Evolutionary conservation across 2,888 invertebrate species (phyloP).

Genomic region (Cephonodes hylas): DNA sequence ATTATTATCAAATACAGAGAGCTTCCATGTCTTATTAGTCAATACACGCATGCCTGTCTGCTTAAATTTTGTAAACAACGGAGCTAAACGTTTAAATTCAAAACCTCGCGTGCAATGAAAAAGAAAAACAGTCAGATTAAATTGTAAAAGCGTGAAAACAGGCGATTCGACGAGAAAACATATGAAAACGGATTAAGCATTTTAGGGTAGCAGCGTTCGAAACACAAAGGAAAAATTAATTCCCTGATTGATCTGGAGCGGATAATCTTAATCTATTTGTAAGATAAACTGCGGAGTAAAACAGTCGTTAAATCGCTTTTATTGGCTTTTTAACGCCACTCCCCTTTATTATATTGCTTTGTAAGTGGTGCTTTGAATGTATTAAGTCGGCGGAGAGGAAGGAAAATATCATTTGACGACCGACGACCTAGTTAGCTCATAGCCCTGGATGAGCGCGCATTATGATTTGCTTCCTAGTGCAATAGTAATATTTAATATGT

Average conservation of each 20-base stretch:
- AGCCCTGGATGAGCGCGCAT: not conserved
- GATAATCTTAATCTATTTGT: constrained; percentile 6
- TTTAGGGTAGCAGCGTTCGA: not conserved
- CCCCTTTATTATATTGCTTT: constrained; percentile 5
- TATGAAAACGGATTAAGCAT: not conserved
- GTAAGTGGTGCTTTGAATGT: constrained; percentile 7
- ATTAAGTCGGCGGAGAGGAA: not conserved
- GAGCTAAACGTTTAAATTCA: no score
- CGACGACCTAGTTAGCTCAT: not conserved
- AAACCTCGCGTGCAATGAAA: no score
- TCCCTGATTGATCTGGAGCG: not conserved
- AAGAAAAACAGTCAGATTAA: no score
- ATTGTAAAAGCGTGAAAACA: no score
- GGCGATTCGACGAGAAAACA: no score
- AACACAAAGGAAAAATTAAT: not conserved
- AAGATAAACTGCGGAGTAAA: constrained; percentile 6
- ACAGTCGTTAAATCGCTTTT: constrained; percentile 8
- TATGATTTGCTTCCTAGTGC: not conserved
- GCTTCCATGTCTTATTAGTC: no score
- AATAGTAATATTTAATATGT: no score
- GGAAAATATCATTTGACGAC: constrained; percentile 8
- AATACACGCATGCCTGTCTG: no score
- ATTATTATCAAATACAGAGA: no score
- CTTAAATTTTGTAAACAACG: no score
- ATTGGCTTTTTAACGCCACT: not conserved